These are phyloP conservation scores for Rhinella marina DNA, from an alignment of 2,797 vertebrate genomes.

Conservation along the genomic window DNA sequence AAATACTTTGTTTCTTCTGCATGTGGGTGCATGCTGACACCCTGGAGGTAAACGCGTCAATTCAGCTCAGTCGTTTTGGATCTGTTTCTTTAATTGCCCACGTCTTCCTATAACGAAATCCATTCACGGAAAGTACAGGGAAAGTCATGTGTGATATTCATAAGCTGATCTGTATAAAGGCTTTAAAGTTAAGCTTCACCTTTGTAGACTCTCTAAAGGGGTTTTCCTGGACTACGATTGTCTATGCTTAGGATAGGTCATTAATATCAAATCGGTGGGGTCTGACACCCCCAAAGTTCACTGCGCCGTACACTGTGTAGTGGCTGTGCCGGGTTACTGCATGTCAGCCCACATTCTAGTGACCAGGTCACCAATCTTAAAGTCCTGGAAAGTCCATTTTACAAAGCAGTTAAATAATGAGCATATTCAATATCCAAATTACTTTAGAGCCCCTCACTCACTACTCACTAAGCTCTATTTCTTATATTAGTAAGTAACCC, in stretches of 20 bases:
- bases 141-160: neutral
- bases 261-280: no score
- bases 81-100: slow-evolving; percentile 13
- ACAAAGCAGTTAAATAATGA: no score
- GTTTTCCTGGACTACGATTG: no score
- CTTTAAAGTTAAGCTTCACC: neutral
- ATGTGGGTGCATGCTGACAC: slow-evolving; percentile 20
- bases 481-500: neutral
- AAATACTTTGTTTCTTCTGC: neutral
- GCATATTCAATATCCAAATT: no score
- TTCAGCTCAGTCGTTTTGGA: neutral
- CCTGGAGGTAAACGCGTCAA: slow-evolving; percentile 2
- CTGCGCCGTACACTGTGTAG: no score
- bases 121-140: slow-evolving; percentile 9
- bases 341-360: no score
- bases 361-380: no score
- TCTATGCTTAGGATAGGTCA: no score
- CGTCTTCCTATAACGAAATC: neutral
- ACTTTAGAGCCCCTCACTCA: no score
- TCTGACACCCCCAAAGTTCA: no score
- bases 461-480: neutral
- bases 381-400: no score
- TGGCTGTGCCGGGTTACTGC: no score
- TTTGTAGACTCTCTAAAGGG: neutral
- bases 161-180: neutral